Evolutionary conservation across 2,888 invertebrate genomes (phyloP).

Genomic region (Macaria notata): DNA sequence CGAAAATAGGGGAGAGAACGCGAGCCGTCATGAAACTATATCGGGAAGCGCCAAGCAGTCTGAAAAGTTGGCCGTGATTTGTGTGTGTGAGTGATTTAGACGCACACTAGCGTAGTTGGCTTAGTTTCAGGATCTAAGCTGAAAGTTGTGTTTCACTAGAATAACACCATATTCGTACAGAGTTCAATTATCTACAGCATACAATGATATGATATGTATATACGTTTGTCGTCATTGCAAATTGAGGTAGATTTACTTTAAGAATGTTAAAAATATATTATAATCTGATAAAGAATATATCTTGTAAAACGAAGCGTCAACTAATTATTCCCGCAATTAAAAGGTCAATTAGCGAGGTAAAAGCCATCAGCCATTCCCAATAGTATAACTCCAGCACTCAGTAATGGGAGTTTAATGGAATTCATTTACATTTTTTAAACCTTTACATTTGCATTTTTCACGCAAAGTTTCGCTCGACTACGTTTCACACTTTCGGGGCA

Average conservation of each 20-base stretch:
- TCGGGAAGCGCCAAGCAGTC: conserved; percentile 79
- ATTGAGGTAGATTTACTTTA: too few relatives aligned
- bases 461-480: conserved; percentile 2
- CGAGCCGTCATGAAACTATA: conserved; percentile 58
- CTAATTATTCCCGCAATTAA: neutral
- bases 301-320: too few relatives aligned
- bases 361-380: conserved; percentile 24
- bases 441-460: conserved; percentile 21
- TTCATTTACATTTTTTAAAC: conserved; percentile 29
- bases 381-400: conserved; percentile 15
- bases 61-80: conserved; percentile 55
- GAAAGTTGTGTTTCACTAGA: neutral
- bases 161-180: neutral
- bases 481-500: neutral
- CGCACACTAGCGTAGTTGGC: conserved; percentile 30
- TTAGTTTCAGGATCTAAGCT: conserved; percentile 2
- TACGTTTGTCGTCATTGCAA: too few relatives aligned
- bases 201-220: too few relatives aligned
- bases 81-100: conserved; percentile 37
- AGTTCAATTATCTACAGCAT: too few relatives aligned
- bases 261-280: too few relatives aligned
- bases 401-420: conserved; percentile 23
- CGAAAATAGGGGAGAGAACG: conserved; percentile 64
- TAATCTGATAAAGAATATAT: too few relatives aligned
- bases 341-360: conserved; percentile 1